Conservation (phyloP, 2,113 vertebrate species). For the Merops nubicus region DNA sequence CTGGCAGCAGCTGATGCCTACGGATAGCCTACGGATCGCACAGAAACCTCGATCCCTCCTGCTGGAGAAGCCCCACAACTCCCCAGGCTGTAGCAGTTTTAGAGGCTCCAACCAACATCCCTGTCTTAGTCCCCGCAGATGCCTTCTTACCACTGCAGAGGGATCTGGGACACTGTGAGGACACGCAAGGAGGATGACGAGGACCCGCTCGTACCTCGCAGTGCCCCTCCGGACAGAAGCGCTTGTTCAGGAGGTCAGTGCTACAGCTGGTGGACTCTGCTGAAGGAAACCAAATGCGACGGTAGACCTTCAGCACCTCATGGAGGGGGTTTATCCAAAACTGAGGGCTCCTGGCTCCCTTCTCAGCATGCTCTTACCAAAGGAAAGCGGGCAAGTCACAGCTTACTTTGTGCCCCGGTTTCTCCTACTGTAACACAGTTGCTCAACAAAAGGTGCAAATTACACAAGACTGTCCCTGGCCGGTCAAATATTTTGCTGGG, state of each 20-base stretch:
- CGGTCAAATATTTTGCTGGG: not conserved
- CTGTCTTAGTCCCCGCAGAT: not conserved
- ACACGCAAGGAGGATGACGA: accelerated
- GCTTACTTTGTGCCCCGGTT: not conserved
- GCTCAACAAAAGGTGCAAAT: not conserved
- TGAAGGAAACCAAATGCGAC: not conserved
- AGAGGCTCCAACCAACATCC: not conserved
- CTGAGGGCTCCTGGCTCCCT: not conserved
- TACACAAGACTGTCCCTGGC: not conserved
- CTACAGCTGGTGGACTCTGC: not conserved
- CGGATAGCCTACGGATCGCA: not conserved
- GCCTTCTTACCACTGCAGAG: not conserved
- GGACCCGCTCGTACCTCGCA: not conserved
- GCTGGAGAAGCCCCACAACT: not conserved
- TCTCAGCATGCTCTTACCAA: not conserved
- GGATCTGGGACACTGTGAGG: not conserved
- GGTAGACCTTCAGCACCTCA: not conserved
- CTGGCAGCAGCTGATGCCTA: slow-evolving; percentile 57
- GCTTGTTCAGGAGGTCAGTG: not conserved
- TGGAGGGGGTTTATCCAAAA: not conserved
- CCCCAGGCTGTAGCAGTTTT: not conserved
- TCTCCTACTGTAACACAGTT: not conserved
- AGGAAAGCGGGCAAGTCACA: not conserved
- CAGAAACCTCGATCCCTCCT: not conserved
- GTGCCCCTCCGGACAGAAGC: not conserved